Conservation (phyloP, 2,888 invertebrate genomes). For the Micropterix aruncella region DNA sequence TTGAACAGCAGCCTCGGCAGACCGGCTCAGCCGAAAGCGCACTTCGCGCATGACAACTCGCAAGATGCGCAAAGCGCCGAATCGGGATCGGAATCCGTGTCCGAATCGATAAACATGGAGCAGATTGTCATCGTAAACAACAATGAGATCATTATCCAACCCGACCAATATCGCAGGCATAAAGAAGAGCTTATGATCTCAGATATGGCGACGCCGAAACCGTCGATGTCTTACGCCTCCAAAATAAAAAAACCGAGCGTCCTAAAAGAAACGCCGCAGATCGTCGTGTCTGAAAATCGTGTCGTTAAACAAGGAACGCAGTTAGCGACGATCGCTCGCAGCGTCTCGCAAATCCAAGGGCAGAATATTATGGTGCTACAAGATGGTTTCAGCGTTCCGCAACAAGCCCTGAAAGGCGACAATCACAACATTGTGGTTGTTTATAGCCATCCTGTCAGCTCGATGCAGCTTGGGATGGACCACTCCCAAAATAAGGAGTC, state of each 20-base stretch:
- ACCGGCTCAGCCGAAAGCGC: conserved; percentile 10
- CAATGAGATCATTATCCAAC: conserved; percentile 32
- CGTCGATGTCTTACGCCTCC: conserved; percentile 17
- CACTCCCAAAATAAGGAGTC: conserved; percentile 3
- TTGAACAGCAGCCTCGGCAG: conserved; percentile 24
- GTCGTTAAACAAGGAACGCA: conserved; percentile 22
- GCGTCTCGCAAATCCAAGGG: conserved; percentile 20
- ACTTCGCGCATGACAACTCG: conserved; percentile 14
- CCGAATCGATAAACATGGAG: conserved; percentile 39
- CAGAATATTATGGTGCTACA: conserved; percentile 49
- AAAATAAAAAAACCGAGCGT: conserved; percentile 16
- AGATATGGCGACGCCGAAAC: conserved; percentile 20
- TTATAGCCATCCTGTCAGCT: conserved; percentile 44
- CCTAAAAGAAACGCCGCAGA: conserved; percentile 27
- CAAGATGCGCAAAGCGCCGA: conserved; percentile 12
- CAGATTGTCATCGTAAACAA: conserved; percentile 42
- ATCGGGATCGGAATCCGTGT: conserved; percentile 11
- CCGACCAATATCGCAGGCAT: conserved; percentile 16
- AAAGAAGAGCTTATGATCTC: conserved; percentile 19
- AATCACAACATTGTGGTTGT: conserved; percentile 50
- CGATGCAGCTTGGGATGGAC: conserved; percentile 26
- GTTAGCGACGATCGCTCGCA: background rate
- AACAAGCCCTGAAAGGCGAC: conserved; percentile 29
- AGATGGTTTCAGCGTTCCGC: conserved; percentile 40
- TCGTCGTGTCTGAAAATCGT: conserved; percentile 36